A percentile compares a stretch with the other conserved stretches of the same genome.
Evolutionary conservation across 92 coral and sea anemone genomes (phyloP).

Genomic region (Porites lobata): DNA sequence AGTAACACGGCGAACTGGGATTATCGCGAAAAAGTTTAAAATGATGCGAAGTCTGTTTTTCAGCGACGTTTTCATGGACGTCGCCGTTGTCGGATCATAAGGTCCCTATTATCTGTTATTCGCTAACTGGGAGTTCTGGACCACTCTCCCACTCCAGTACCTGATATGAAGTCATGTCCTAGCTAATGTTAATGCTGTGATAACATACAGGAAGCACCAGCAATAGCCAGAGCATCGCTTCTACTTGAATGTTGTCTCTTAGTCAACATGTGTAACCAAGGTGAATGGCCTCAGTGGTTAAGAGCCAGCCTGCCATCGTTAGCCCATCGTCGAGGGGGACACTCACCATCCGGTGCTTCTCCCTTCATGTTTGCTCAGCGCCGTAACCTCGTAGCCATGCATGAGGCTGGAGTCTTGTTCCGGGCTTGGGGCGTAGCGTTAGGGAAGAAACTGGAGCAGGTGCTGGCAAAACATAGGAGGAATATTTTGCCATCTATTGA

Average conservation of each 20-base stretch:
- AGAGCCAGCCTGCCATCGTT: conserved; percentile 92
- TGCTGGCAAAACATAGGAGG: conserved; percentile 68
- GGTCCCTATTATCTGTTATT: too few species aligned
- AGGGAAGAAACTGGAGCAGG: conserved; percentile 90
- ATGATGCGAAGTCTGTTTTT: too few species aligned
- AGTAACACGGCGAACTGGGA: too few species aligned
- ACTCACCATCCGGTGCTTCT: conserved; percentile 72
- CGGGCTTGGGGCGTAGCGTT: conserved; percentile 97
- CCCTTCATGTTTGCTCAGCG: conserved; percentile 86
- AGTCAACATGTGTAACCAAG: conserved; percentile 94
- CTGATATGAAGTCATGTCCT: not conserved
- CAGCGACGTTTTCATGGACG: too few species aligned
- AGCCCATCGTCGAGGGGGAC: conserved; percentile 79
- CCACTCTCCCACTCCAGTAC: too few species aligned
- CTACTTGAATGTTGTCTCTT: conserved; percentile 91
- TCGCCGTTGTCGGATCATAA: too few species aligned
- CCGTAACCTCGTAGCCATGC: conserved; percentile 96
- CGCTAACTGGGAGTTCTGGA: too few species aligned
- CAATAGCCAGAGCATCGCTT: conserved; percentile 91
- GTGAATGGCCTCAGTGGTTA: conserved; percentile 99
- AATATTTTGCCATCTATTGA: conserved; percentile 70
- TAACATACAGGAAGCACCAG: conserved; percentile 90
- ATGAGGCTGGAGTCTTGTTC: conserved; percentile 96
- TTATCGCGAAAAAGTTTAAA: too few species aligned
- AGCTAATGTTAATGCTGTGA: not conserved